phyloP scores from a whole-genome alignment of 2,888 invertebrate species.

The Dromius quadrimaculatus region DNA sequence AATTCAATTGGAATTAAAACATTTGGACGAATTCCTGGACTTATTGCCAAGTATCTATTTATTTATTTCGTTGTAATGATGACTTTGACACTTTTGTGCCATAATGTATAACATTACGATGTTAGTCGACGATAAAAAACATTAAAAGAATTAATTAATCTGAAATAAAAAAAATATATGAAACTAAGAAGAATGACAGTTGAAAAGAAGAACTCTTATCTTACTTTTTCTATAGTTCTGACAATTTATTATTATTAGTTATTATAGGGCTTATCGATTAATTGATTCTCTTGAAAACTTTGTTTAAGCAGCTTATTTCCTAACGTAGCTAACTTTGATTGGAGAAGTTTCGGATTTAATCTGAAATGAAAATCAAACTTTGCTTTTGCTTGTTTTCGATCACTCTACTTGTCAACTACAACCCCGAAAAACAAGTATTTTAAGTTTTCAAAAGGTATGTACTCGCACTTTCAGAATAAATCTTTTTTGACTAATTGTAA shows the following conservation, averaged over 20 bases:
- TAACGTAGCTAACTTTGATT: conserved; percentile 25
- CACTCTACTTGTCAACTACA: not conserved
- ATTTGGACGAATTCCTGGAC: too few species aligned
- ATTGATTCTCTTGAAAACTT: not conserved
- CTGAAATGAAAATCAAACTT: conserved; percentile 29
- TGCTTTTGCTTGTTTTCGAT: conserved; percentile 2
- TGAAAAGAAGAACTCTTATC: too few species aligned
- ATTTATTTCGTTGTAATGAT: too few species aligned
- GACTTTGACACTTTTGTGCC: too few species aligned
- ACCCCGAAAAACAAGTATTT: not conserved
- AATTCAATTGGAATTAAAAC: too few species aligned
- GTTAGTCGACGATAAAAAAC: too few species aligned
- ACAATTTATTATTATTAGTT: not conserved
- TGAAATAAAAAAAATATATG: not conserved
- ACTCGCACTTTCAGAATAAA: too few species aligned
- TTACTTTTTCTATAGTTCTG: not conserved
- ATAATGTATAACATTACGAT: too few species aligned
- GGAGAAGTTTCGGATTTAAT: conserved; percentile 26
- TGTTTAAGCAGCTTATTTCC: conserved; percentile 2
- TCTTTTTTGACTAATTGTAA: not conserved
- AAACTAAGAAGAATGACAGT: not conserved
- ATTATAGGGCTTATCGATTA: too few species aligned
- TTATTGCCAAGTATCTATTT: too few species aligned
- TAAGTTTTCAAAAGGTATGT: too few species aligned
- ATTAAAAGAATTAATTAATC: not conserved